These are phyloP conservation scores for Prunella strophiata DNA, from an alignment of 2,797 vertebrate species.

Conservation along the genomic window DNA sequence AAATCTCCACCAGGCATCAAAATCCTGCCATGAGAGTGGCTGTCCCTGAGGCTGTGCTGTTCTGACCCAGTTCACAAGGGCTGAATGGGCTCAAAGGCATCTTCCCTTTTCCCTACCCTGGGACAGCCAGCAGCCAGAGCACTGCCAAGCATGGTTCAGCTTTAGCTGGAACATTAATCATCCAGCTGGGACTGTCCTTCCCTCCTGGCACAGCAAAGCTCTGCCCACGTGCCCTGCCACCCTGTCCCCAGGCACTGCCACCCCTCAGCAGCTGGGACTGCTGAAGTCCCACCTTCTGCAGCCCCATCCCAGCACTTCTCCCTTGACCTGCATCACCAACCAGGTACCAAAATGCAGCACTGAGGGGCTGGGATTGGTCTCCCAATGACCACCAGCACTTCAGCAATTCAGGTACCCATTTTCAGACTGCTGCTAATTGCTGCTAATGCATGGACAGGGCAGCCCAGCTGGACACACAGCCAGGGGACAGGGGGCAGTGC, in stretches of 20 bases:
- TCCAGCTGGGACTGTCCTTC: not conserved
- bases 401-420: not conserved
- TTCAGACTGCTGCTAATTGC: not conserved
- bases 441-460: not conserved
- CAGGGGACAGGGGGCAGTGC: not conserved
- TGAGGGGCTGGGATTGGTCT: rapidly evolving
- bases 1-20: not conserved
- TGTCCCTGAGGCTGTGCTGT: not conserved
- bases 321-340: not conserved
- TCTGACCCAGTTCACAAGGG: not conserved
- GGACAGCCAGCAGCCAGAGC: not conserved
- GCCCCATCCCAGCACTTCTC: not conserved
- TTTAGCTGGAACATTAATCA: not conserved
- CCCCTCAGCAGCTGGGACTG: not conserved
- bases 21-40: rapidly evolving
- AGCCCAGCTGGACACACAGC: not conserved
- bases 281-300: not conserved
- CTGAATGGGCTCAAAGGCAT: not conserved
- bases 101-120: not conserved
- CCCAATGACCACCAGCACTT: not conserved
- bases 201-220: not conserved
- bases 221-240: not conserved
- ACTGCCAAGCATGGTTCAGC: not conserved
- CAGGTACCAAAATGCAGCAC: not conserved
- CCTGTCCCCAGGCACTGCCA: not conserved